Percentiles rank a stretch among this genome's conserved stretches.
Evolutionary conservation across 92 coral and sea anemone species (phyloP).

Genomic region (Palythoa heliodiscus): DNA sequence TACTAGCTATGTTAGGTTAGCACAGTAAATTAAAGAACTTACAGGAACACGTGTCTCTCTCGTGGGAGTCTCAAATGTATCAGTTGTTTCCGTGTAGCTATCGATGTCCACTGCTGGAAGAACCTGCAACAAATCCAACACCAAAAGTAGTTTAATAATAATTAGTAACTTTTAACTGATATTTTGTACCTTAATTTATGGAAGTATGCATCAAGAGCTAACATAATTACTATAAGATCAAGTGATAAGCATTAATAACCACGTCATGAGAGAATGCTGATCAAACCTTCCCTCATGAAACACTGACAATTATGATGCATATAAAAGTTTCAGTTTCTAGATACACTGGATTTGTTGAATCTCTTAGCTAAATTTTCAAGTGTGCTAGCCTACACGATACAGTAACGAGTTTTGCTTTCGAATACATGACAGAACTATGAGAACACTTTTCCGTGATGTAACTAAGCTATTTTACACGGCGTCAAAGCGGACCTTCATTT

Average conservation of each 20-base stretch:
- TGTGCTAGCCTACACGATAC: too few relatives aligned
- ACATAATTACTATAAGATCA: too few relatives aligned
- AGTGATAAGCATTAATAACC: not conserved
- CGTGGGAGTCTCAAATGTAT: conserved; percentile 45
- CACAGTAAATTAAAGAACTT: not conserved
- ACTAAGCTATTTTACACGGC: too few relatives aligned
- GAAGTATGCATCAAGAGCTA: not conserved
- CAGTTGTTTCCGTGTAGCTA: conserved; percentile 77
- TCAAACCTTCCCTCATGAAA: not conserved
- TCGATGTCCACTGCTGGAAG: conserved; percentile 95
- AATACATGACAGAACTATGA: too few relatives aligned
- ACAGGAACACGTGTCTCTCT: conserved; percentile 52
- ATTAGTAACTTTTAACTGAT: not conserved
- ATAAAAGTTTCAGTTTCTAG: too few relatives aligned
- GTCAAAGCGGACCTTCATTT: too few relatives aligned
- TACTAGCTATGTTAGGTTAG: too few relatives aligned
- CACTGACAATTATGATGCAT: not conserved
- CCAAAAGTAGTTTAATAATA: not conserved
- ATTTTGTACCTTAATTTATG: not conserved
- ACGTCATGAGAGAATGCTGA: not conserved
- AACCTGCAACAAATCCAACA: conserved; percentile 51
- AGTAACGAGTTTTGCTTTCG: too few relatives aligned
- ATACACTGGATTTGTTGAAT: too few relatives aligned
- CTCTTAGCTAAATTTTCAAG: too few relatives aligned
- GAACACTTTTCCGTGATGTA: too few relatives aligned